These are phyloP conservation scores for Odontamblyopus rebecca DNA, from an alignment of 2,797 vertebrate genomes.

Conservation along the genomic window DNA sequence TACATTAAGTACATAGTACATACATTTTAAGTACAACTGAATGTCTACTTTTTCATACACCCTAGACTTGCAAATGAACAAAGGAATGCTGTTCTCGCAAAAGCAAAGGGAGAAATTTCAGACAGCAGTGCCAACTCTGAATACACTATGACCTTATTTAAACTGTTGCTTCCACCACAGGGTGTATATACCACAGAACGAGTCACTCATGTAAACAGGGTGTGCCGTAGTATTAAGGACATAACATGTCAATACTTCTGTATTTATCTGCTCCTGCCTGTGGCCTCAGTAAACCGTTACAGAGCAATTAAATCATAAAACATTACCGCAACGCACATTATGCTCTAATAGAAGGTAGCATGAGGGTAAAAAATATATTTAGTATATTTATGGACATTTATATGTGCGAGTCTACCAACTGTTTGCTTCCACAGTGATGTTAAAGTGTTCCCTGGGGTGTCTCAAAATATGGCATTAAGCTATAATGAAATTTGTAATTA, in stretches of 20 bases:
- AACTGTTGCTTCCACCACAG: slow-evolving; percentile 23
- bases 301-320: neutral
- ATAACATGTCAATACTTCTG: neutral
- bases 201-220: slow-evolving; percentile 35
- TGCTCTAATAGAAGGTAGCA: neutral
- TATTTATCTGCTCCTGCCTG: slow-evolving; percentile 21
- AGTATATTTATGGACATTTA: neutral
- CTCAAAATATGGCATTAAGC: too few species aligned
- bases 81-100: slow-evolving; percentile 36
- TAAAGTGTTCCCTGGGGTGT: too few species aligned
- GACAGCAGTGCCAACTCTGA: slow-evolving; percentile 43
- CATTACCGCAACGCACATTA: neutral
- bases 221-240: slow-evolving; percentile 17
- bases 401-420: too few species aligned
- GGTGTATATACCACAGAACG: slow-evolving; percentile 16
- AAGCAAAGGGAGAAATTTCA: slow-evolving; percentile 43
- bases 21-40: neutral
- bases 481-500: too few species aligned
- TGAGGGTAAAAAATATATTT: neutral
- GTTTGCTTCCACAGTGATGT: too few species aligned
- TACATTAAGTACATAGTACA: neutral
- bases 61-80: slow-evolving; percentile 25
- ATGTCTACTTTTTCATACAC: slow-evolving; percentile 27
- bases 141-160: slow-evolving; percentile 44
- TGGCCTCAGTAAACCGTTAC: neutral